A percentile compares a stretch with the other conserved stretches of the same genome.
Evolutionary conservation across 2,797 vertebrate genomes (phyloP).

Genomic region (Brachymystax lenok): DNA sequence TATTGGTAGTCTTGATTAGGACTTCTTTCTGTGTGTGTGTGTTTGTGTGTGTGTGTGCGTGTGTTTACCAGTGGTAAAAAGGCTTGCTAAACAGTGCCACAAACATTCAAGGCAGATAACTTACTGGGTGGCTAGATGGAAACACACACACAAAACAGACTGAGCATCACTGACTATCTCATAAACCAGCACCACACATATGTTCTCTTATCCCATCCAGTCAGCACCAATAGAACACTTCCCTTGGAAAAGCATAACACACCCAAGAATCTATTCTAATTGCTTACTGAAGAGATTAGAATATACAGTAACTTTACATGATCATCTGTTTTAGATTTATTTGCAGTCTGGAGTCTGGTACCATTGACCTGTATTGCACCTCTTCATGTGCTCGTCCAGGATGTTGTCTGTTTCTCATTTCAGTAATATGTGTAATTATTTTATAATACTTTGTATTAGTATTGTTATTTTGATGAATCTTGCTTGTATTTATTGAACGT

Average conservation of each 20-base stretch:
- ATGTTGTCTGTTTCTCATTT: slow-evolving; percentile 37
- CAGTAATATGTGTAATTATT: slow-evolving; percentile 54
- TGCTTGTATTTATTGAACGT: slow-evolving; percentile 81
- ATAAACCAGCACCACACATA: neutral
- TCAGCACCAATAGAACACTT: neutral
- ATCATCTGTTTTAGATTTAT: slow-evolving; percentile 4
- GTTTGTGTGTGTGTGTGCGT: neutral
- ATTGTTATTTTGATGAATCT: slow-evolving; percentile 67
- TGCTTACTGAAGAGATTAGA: neutral
- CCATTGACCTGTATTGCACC: slow-evolving; percentile 33
- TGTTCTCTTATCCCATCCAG: neutral
- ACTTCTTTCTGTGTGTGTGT: slow-evolving; percentile 35
- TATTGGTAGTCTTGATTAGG: slow-evolving; percentile 38
- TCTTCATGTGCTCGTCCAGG: slow-evolving; percentile 25
- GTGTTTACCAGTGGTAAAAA: slow-evolving; percentile 24
- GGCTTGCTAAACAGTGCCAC: slow-evolving; percentile 25
- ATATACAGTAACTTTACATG: neutral
- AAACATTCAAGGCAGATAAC: slow-evolving; percentile 35
- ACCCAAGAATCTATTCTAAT: neutral
- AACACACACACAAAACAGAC: slow-evolving; percentile 16
- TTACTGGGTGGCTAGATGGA: slow-evolving; percentile 13
- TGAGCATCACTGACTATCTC: neutral
- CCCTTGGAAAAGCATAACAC: neutral
- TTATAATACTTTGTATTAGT: slow-evolving; percentile 43
- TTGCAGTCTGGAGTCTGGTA: neutral